Conservation (phyloP, 2,888 invertebrate species). For the Tyria jacobaeae region DNA sequence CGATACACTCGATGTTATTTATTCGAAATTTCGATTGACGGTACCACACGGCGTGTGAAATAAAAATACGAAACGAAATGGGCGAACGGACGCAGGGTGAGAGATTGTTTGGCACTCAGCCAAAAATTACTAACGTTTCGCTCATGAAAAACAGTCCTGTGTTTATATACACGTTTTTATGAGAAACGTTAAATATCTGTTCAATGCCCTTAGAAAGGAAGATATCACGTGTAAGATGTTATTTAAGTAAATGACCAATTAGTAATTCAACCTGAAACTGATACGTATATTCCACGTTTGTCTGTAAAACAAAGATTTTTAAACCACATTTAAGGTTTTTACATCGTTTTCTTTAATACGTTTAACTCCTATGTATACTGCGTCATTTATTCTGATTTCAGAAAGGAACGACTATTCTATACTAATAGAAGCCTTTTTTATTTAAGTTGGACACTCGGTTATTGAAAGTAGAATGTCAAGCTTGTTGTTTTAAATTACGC, state of each 20-base stretch:
- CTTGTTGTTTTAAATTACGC: slow-evolving; percentile 60
- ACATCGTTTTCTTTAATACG: no score
- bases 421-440: not conserved
- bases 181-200: slow-evolving; percentile 45
- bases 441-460: slow-evolving; percentile 17
- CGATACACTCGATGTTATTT: slow-evolving; percentile 52
- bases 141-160: slow-evolving; percentile 63
- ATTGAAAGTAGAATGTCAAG: slow-evolving; percentile 39
- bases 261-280: not conserved
- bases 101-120: slow-evolving; percentile 71
- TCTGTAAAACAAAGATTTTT: not conserved
- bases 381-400: no score
- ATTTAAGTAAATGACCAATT: not conserved
- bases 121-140: slow-evolving; percentile 73
- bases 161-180: slow-evolving; percentile 50
- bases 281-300: not conserved
- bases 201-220: slow-evolving; percentile 46
- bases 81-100: slow-evolving; percentile 59
- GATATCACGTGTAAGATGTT: slow-evolving; percentile 4
- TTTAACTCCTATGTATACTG: no score
- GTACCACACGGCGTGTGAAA: slow-evolving; percentile 71
- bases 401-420: not conserved
- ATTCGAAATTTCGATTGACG: slow-evolving; percentile 64
- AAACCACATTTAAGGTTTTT: no score
- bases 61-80: slow-evolving; percentile 68